A percentile compares a stretch with the other conserved stretches of the same genome.
phyloP scores from a whole-genome alignment of 2,113 vertebrate species.

The Paratilapia polleni region DNA sequence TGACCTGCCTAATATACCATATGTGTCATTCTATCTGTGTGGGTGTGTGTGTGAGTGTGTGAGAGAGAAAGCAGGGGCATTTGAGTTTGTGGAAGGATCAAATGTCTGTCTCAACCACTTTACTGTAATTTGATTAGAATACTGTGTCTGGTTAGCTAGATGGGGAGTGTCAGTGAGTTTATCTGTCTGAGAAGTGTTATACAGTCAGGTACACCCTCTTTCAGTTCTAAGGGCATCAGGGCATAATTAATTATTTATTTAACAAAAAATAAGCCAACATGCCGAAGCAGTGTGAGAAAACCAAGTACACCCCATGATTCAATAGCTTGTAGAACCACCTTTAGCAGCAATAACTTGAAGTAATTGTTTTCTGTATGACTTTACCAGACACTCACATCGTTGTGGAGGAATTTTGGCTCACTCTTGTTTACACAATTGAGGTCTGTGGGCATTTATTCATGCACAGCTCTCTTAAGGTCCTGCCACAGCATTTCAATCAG shows the following conservation, averaged over 20 bases:
- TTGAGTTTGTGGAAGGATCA: slow-evolving; percentile 55
- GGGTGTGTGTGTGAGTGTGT: not conserved
- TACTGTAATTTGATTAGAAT: slow-evolving; percentile 65
- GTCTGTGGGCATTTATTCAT: not conserved
- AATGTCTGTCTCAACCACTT: slow-evolving; percentile 51
- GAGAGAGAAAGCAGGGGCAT: not conserved
- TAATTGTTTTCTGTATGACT: not conserved
- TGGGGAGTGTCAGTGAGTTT: not conserved
- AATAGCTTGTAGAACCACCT: not conserved
- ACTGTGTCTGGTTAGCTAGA: slow-evolving; percentile 19
- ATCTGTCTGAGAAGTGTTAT: not conserved
- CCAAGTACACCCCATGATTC: not conserved
- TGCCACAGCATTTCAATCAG: not conserved
- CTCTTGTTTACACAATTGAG: not conserved
- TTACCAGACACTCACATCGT: not conserved
- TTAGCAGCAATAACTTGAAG: not conserved
- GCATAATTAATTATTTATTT: not conserved
- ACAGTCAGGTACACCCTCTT: not conserved
- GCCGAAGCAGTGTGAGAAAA: not conserved
- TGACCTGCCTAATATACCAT: not conserved
- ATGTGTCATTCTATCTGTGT: slow-evolving; percentile 27
- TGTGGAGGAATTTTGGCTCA: not conserved
- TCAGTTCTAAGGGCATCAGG: not conserved
- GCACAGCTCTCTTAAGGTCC: not conserved
- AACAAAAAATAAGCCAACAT: not conserved